phyloP scores from a whole-genome alignment of 2,888 invertebrate genomes.

The Harpalus rufipes region DNA sequence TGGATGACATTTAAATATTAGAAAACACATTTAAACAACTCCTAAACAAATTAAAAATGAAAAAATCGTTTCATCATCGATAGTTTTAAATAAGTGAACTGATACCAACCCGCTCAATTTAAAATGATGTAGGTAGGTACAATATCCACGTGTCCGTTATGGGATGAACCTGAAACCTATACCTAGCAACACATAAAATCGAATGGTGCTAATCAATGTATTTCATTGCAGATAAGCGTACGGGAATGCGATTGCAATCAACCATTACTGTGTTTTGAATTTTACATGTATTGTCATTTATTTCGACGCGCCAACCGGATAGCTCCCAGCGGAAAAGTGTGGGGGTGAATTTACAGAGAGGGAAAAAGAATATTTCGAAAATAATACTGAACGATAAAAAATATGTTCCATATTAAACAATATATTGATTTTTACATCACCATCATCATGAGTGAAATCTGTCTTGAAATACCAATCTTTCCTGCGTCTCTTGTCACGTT shows the following conservation, averaged over 20 bases:
- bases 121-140: conserved; percentile 41
- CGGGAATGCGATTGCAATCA: conserved; percentile 66
- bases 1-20: no score
- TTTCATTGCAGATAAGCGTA: conserved; percentile 63
- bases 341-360: neutral
- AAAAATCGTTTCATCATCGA: neutral
- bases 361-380: neutral
- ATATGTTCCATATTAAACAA: no score
- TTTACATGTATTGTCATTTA: conserved; percentile 66
- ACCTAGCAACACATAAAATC: conserved; percentile 59
- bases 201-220: conserved; percentile 65
- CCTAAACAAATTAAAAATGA: no score
- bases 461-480: no score
- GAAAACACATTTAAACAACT: no score
- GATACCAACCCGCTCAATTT: conserved; percentile 47
- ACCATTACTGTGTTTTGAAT: conserved; percentile 65
- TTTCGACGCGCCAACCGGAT: conserved; percentile 26
- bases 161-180: conserved; percentile 6
- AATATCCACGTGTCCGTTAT: conserved; percentile 30
- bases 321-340: neutral
- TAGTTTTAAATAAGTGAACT: conserved; percentile 43
- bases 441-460: no score
- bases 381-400: no score
- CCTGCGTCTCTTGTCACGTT: no score
- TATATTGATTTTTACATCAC: no score